Base-by-base conservation (phyloP, 2,797 vertebrate species). In the Chromobotia macracanthus region DNA sequence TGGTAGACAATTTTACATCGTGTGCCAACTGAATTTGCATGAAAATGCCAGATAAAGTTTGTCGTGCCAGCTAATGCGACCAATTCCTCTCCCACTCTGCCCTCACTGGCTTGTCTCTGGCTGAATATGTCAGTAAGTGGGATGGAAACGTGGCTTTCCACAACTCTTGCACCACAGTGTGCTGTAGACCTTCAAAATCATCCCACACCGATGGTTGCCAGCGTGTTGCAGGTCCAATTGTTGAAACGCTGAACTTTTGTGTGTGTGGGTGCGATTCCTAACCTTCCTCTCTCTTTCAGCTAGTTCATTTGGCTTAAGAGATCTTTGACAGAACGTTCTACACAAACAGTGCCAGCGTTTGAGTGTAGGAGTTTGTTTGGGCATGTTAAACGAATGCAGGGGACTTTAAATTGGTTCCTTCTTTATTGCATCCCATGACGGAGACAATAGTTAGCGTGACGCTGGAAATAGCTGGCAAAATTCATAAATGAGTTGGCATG, bases 301-400 rank as follows among this genome's bases (percentile, higher is more conserved):
- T 65, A 31, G 60, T 48, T 79, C n/a, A 56, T 72, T 72, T 72
- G 53, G 41, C 66, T 50, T 61, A 38, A 41, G 50, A 66, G 60
- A 48, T 67, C 65, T 67, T 67, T 44, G 65, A 48, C 65, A 67
- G 7, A 23, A 48, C 65, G 38, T 48, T 64, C 35, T n/a, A 38
- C 18, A 9, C 31, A 41, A 38, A n/a, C 18, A 41, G 18, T 21
- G 48, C 60, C 68, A 58, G 5, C 5, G 9, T 79, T 65, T 44
- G 53, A 72, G 69, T 56, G 77, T 66, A 66, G 77, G 69, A 72
- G 69, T 79, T 72, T 79, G 61, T 72, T 79, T 79, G 60, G 69
- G 38, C 69, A 79, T 8, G 65, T 69, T 60, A 69, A 38, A 21
- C 25, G 31, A 71, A 77, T 61, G 41, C 55, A 78, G 28, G 25